These are phyloP conservation scores for Oncorhynchus tshawytscha DNA, from an alignment of 2,113 vertebrate genomes.

Conservation along the genomic window DNA sequence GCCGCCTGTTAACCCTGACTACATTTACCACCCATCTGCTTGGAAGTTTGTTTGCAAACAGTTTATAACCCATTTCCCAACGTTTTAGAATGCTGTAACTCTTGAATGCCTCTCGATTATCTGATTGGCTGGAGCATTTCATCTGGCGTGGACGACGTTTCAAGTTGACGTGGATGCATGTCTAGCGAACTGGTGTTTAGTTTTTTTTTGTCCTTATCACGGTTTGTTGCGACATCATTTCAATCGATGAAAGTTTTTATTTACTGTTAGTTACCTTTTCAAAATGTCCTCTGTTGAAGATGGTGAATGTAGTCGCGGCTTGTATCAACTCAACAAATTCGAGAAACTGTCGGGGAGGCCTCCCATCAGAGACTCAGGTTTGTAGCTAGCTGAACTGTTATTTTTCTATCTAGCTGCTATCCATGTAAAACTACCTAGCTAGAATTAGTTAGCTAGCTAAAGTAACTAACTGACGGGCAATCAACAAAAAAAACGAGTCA, in stretches of 20 bases:
- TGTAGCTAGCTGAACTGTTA: slow-evolving; percentile 59
- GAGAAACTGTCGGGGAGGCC: slow-evolving; percentile 86
- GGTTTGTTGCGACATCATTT: not conserved
- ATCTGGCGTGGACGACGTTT: slow-evolving; percentile 5
- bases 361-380: slow-evolving; percentile 77
- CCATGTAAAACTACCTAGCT: too few relatives aligned
- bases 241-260: not conserved
- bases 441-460: too few relatives aligned
- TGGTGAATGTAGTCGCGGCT: slow-evolving; percentile 36
- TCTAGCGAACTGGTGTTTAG: not conserved
- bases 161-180: not conserved
- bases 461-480: too few relatives aligned
- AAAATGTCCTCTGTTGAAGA: slow-evolving; percentile 56
- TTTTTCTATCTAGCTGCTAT: too few relatives aligned
- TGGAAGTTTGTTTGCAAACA: not conserved
- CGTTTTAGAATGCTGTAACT: not conserved
- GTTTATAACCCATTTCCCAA: not conserved
- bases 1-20: too few relatives aligned
- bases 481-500: too few relatives aligned
- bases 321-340: slow-evolving; percentile 72
- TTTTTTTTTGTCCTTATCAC: not conserved
- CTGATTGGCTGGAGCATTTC: not conserved
- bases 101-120: not conserved
- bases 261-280: not conserved
- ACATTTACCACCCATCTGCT: not conserved